Percentiles rank a stretch among this genome's conserved stretches.
These are phyloP conservation scores for Leptobrachium ailaonicum DNA, from an alignment of 2,113 vertebrate species.

Conservation along the genomic window DNA sequence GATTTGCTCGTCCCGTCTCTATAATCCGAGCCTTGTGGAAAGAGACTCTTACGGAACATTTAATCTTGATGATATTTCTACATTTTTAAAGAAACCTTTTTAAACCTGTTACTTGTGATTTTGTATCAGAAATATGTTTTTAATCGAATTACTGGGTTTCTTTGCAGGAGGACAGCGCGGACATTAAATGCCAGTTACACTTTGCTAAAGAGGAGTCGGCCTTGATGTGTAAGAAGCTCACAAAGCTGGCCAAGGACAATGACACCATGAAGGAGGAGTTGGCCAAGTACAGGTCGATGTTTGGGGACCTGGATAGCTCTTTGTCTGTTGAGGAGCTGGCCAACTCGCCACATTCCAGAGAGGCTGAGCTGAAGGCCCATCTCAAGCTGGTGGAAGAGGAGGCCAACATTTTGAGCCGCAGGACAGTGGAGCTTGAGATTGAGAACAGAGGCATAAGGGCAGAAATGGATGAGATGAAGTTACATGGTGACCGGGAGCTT, in stretches of 20 bases:
- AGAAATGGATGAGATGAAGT: conserved; percentile 94
- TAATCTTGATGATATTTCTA: too few species aligned
- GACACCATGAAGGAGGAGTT: conserved; percentile 95
- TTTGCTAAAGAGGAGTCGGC: conserved; percentile 96
- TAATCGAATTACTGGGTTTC: not conserved
- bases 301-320: conserved; percentile 87
- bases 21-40: too few species aligned
- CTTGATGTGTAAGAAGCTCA: conserved; percentile 98
- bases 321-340: conserved; percentile 89
- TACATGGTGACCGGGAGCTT: conserved; percentile 68
- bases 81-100: too few species aligned
- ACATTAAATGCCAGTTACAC: conserved; percentile 95
- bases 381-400: conserved; percentile 97
- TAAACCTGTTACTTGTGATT: too few species aligned
- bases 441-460: conserved; percentile 93
- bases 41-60: too few species aligned
- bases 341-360: conserved; percentile 88
- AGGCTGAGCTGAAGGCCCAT: conserved; percentile 90
- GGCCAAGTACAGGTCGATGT: conserved; percentile 86
- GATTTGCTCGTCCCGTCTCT: too few species aligned
- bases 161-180: conserved; percentile 88
- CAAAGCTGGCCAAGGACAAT: conserved; percentile 92
- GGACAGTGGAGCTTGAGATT: conserved; percentile 96
- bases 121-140: too few species aligned
- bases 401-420: conserved; percentile 92